Evolutionary conservation across 2,797 vertebrate genomes (phyloP), one percentile per base, ranked within the genome.

Genomic region (Enteromius mattozi): DNA sequence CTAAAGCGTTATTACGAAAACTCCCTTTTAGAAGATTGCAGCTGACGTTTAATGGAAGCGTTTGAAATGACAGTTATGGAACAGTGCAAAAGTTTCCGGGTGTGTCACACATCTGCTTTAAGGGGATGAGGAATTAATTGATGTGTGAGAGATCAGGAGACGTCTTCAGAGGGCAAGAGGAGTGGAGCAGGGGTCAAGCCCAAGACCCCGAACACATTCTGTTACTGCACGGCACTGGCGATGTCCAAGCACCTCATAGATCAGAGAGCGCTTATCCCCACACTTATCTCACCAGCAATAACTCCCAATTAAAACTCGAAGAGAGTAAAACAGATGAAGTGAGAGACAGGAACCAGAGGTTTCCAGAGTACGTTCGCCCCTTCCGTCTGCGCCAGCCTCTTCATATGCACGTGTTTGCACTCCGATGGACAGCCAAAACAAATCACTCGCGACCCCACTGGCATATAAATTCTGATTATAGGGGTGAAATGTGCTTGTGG

Each of bases 281-380:
- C 87, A 88, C 92, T 94, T 94, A 94, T 95, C 94, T 94, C 87
- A 56, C 78, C 35, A 89, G 92, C 88, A 91, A 94, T 95, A 94
- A 93, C 92, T 95, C 93, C 92, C 87, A 92, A 91, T 95, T 94
- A 92, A 91, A 91, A 89, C 89, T 81, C 83, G 84, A 84, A 90
- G 91, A 89, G 13, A 7, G 37, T 79, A 90, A 80, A 49, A 92
- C 88, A 92, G 92, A 92, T 88, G 89, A 91, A 89, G 89, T 86
- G 87, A 86, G 80, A 87, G 88, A 87, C 0, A 81, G 85, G 86
- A 91, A 88, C 75, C 78, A 87, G 84, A 88, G 87, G 89, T 89
- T 87, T 86, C 86, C 33, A 84, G 90, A 90, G 88, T 91, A 89
- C 87, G 79, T 80, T 89, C 85, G 82, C 27, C 87, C 88, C 86